Base-by-base conservation (phyloP, 2,797 vertebrate species). In the Pagetopsis macropterus region DNA sequence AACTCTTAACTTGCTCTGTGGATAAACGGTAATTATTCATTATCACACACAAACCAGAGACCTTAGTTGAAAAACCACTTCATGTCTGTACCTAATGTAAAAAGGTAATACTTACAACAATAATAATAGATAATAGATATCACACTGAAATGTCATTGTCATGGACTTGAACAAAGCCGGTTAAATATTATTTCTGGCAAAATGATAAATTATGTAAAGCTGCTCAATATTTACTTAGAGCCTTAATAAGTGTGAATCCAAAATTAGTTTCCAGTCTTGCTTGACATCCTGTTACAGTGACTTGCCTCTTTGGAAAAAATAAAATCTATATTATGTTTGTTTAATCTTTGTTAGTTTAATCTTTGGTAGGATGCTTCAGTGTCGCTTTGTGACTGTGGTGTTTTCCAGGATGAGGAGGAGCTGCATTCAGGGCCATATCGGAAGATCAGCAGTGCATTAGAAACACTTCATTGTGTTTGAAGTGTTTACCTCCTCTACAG, bases 401-500 rank as follows among this genome's bases (percentile, higher is more conserved):
- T 61, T 56, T 65, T 67, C 49, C 56, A 37, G 33, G 33, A 37
- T 37, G 55, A 59, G 17, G 60, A 59, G n/a, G 45, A 14, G 10
- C 40, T 59, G 7, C 21, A 48, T 64, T 73, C 45, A 41, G 50
- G 59, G n/a, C 5, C 5, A 51, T 5, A 17, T 44, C 21, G n/a
- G 40, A 73, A 46, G 41, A 62, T 41, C 45, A 56, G n/a, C 17
- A 46, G 17, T 21, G n/a, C 5, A 27, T 70, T 59, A 57, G 3
- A 70, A 61, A 68, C 57, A 50, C 48, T 65, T 64, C 13, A 64
- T 59, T 27, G 57, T 70, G 48, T 44, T 51, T 61, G 17, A 56
- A 45, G 11, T 65, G n/a, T 75, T 63, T 61, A 55, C 19, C 19
- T n/a, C 7, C 11, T 49, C 19, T 19, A 16, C 41, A 65, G 50